Percentiles rank a stretch among this genome's conserved stretches.
These are phyloP conservation scores for Remorina albescens DNA, from an alignment of 2,797 vertebrate species.

Conservation along the genomic window DNA sequence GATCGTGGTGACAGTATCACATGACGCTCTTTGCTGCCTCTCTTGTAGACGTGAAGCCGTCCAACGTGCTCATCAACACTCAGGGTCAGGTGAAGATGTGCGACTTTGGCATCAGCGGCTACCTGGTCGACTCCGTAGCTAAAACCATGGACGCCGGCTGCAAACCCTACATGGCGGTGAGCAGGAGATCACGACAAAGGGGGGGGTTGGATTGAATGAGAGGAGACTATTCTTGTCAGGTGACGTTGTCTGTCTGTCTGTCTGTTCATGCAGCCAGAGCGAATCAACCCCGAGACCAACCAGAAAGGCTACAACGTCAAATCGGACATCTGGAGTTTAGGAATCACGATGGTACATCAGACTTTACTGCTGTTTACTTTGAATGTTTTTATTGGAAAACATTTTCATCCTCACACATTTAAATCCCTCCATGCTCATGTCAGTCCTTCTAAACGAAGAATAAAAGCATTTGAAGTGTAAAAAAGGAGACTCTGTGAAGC, in stretches of 20 bases:
- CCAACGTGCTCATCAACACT: constrained; percentile 96
- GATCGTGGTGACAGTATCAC: too few species aligned
- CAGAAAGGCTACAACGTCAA: constrained; percentile 98
- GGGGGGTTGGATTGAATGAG: too few species aligned
- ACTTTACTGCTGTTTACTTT: background rate
- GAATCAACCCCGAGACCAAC: constrained; percentile 97
- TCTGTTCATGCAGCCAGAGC: constrained; percentile 89
- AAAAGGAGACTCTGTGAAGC: background rate
- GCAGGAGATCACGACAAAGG: constrained; percentile 51
- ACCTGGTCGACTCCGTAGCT: constrained; percentile 96
- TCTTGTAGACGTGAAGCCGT: constrained; percentile 95
- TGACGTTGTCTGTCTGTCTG: constrained; percentile 38
- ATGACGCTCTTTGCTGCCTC: too few species aligned
- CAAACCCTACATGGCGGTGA: constrained; percentile 98
- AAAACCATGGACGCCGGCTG: constrained; percentile 98
- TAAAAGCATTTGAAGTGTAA: background rate
- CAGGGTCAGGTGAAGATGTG: constrained; percentile 99
- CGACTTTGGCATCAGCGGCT: constrained; percentile 97
- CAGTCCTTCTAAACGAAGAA: background rate
- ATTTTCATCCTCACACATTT: background rate
- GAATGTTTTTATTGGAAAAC: background rate
- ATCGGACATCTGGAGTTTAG: constrained; percentile 98
- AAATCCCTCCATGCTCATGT: background rate
- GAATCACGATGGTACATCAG: constrained; percentile 93
- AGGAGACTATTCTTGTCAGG: background rate